Evolutionary conservation across 2,888 invertebrate species (phyloP), one percentile per base, ranked within the genome.

Genomic region (Cheilosia vulpina): DNA sequence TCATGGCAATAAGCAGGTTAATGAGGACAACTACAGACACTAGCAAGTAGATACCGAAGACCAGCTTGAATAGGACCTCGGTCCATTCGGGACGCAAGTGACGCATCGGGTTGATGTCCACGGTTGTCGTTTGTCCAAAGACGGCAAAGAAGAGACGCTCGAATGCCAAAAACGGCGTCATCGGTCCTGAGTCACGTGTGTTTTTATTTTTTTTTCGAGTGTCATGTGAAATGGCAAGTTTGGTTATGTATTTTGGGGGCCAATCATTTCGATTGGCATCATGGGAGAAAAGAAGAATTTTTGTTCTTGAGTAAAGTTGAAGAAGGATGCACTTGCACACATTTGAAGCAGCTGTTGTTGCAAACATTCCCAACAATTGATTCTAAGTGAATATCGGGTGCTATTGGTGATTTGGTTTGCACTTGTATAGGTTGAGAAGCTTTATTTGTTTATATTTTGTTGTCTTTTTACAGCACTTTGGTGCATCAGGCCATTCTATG

Each of bases 1-100:
- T 99, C 99, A 99, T 99, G 94, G 99, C 99, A 95, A 99, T 99
- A 93, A 99, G 96, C 92, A 99, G 96, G 94, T 99, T 99, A 94
- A 99, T 98, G 91, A 99, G 95, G 92, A 99, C 99, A 93, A 99
- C 97, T 92, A 98, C 96, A 89, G 98, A 98, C 93, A 99, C 98
- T 95, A 99, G 95, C 95, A 99, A 96, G 95, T 99, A 99, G 93
- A 97, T 95, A 90, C 98, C 99, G 93, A 99, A 98, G 90, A 98
- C 96, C 92, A 97, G 93, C 94, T 97, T 97, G 94, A 97, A 97
- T 90, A 97, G 95, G 93, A 95, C 95, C 93, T 96, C 95, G 88
- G 97, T 97, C 97, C 97, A 97, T 90, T 93, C 93, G 83, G 96
- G 96, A 91, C 97, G 95, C 91, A 93, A 93, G 90, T 93, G 93